Evolutionary conservation across 2,888 invertebrate species (phyloP), one percentile per base, ranked within the genome.

Genomic region (Cantharis rustica): DNA sequence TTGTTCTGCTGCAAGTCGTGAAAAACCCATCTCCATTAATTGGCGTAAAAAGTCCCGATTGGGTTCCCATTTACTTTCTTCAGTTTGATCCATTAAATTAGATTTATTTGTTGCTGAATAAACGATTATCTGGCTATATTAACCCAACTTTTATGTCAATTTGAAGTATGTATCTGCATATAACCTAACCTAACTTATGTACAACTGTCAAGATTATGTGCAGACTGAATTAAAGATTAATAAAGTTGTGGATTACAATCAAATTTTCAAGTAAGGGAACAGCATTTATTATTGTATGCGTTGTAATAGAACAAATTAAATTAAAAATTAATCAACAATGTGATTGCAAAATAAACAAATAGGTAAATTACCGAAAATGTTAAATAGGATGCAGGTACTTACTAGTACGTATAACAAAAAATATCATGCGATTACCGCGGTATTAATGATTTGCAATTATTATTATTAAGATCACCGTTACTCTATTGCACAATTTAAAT

Each of bases 1-100:
- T 82, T 88, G 86, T 81, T 86, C 87, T 20, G 89, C 89, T 16
- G 86, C 85, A 71, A 86, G 85, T 82, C 86, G 84, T 68, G 86
- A 84, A 75, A 90, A 88, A 10, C 90, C 90, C 89, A 90, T 89
- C 16, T 86, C 85, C 23, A 87, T 83, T 69, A 90, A 80, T 63
- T 85, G 81, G 66, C 85, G 83, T 68, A 90, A 72, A 71, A 86
- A 84, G 72, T 88, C 87, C 74, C 85, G 84, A 81, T 89, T 89
- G 10, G 90, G 88, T 79, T 87, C 72, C 78, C 78, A 78, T 63
- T 75, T 73, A 47, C 47, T 71, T 69, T 80, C 78, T 3, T 71
- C 73, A 61, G 78, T 68, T 75, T 78, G 72, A 64, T 81, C 80
- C 81, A 80, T 80, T 71, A 47, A 47, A 47, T 47, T 47, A n/a